Conservation (phyloP, 2,113 vertebrate genomes). For the Corythornis vintsioides region DNA sequence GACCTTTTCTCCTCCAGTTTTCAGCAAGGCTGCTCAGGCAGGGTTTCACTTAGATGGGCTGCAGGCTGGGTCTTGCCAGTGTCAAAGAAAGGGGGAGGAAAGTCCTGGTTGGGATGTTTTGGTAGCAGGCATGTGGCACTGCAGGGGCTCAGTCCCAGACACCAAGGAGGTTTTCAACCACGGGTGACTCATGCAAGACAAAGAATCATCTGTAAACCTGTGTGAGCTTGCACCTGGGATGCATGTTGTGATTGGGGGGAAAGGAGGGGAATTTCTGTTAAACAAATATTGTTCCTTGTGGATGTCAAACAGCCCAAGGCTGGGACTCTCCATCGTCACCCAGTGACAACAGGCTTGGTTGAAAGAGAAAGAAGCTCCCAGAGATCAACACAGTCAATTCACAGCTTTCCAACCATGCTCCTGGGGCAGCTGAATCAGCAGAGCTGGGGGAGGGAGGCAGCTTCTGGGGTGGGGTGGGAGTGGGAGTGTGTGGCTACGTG, state of each 20-base stretch:
- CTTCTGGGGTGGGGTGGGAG: background rate
- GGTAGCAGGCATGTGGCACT: background rate
- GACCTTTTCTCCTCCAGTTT: background rate
- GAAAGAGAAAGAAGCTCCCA: conserved; percentile 7
- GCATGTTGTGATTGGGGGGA: background rate
- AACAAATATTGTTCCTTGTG: background rate
- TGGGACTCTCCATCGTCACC: background rate
- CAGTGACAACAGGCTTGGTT: background rate
- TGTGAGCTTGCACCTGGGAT: background rate
- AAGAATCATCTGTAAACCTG: background rate
- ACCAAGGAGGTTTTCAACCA: background rate
- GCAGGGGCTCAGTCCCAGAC: background rate
- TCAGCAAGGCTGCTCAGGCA: background rate
- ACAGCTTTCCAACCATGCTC: background rate
- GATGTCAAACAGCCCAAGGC: background rate
- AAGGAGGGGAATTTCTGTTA: conserved; percentile 2
- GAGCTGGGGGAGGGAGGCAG: background rate
- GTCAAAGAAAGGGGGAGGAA: background rate
- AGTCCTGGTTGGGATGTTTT: background rate
- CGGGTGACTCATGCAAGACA: background rate
- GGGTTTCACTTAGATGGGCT: background rate
- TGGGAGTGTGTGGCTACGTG: background rate
- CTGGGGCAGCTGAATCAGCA: conserved; percentile 17
- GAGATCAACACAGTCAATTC: background rate
- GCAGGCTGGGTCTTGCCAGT: background rate